Conservation (phyloP, 2,113 vertebrate species). For the Danionella cerebrum region DNA sequence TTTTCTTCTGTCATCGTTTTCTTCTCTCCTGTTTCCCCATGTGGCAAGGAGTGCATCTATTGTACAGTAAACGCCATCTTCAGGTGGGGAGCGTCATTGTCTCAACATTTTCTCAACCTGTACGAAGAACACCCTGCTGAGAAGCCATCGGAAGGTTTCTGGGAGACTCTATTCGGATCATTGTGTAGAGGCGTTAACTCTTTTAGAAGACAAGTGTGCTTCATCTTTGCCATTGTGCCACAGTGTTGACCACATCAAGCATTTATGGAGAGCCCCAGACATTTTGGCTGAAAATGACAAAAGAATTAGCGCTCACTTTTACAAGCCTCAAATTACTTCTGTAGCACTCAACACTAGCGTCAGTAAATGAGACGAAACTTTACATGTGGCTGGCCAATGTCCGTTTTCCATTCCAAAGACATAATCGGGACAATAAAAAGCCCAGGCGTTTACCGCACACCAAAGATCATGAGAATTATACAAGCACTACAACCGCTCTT, state of each 20-base stretch:
- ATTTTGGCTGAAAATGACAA: slow-evolving; percentile 61
- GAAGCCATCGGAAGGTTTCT: too few species aligned
- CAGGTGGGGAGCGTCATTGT: too few species aligned
- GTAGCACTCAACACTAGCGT: slow-evolving; percentile 39
- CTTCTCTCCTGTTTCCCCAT: too few species aligned
- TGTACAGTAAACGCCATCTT: too few species aligned
- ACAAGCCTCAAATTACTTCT: slow-evolving; percentile 62
- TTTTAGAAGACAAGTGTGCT: not conserved
- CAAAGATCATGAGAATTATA: slow-evolving; percentile 46
- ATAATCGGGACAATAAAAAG: slow-evolving; percentile 50
- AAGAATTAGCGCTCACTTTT: slow-evolving; percentile 64
- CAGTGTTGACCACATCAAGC: slow-evolving; percentile 41
- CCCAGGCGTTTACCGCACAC: slow-evolving; percentile 45
- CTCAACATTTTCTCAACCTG: too few species aligned
- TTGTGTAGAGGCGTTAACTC: too few species aligned
- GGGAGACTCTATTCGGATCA: too few species aligned
- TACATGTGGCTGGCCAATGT: slow-evolving; percentile 50
- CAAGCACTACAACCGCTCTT: slow-evolving; percentile 31
- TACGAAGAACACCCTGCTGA: too few species aligned
- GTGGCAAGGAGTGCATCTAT: too few species aligned
- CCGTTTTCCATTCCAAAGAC: slow-evolving; percentile 50
- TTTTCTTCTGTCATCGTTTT: too few species aligned
- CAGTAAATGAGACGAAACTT: slow-evolving; percentile 55
- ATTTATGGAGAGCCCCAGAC: slow-evolving; percentile 56
- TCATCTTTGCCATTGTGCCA: slow-evolving; percentile 47